Conservation (phyloP, 2,888 invertebrate genomes). For the Drosophila subquinaria region DNA sequence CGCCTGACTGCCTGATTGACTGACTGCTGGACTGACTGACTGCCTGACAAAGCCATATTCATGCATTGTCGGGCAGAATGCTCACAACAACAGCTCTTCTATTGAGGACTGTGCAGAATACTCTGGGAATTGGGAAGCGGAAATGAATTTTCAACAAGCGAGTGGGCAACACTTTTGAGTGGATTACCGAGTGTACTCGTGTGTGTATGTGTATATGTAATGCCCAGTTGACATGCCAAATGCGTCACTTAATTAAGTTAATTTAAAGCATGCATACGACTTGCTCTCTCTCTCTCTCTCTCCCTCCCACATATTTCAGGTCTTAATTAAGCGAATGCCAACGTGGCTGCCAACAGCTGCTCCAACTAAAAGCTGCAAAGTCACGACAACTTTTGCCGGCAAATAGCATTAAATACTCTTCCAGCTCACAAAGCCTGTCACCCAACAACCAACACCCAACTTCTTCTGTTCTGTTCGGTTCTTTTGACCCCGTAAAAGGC, state of each 20-base stretch:
- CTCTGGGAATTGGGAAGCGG: slow-evolving; percentile 37
- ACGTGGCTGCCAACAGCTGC: slow-evolving; percentile 36
- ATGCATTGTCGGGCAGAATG: slow-evolving; percentile 14
- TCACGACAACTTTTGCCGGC: slow-evolving; percentile 71
- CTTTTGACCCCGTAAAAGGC: slow-evolving; percentile 31
- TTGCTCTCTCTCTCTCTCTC: neutral
- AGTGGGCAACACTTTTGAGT: slow-evolving; percentile 30
- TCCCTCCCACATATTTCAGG: slow-evolving; percentile 46
- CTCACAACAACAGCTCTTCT: slow-evolving; percentile 17
- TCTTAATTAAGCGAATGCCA: slow-evolving; percentile 76
- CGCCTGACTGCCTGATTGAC: slow-evolving; percentile 18
- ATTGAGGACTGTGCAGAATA: slow-evolving; percentile 22
- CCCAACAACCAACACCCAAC: neutral
- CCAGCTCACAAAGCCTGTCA: slow-evolving; percentile 4
- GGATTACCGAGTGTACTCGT: slow-evolving; percentile 13
- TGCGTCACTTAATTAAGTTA: slow-evolving; percentile 71
- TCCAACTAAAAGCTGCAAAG: slow-evolving; percentile 59
- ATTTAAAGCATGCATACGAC: slow-evolving; percentile 50
- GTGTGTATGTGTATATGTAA: slow-evolving; percentile 28
- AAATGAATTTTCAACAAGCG: slow-evolving; percentile 42
- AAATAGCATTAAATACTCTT: slow-evolving; percentile 68
- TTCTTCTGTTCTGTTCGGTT: neutral
- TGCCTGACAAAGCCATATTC: slow-evolving; percentile 41
- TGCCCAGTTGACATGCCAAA: slow-evolving; percentile 65
- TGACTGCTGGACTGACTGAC: slow-evolving; percentile 15